Conservation (phyloP, 1,140 invertebrate genomes). For the Musca domestica region DNA sequence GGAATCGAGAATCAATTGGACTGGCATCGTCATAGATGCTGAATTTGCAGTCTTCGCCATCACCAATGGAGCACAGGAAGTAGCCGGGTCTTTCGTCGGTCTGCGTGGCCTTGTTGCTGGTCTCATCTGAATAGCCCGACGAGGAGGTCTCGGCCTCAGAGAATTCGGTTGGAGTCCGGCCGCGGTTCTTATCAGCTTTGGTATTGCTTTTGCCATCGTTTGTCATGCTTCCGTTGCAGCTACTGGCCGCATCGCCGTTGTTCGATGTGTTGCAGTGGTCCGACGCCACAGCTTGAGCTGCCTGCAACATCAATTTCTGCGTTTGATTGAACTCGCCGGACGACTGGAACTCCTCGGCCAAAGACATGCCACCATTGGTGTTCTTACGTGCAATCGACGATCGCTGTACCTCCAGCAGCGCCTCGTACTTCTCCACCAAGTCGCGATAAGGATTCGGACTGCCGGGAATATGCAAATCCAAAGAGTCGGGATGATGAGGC, state of each 20-base stretch:
- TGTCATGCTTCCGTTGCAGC: conserved; percentile 23
- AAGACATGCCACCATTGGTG: conserved; percentile 26
- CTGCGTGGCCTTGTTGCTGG: conserved; percentile 77
- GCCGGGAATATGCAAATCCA: conserved; percentile 31
- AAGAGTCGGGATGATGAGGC: conserved; percentile 29
- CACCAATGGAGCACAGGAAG: conserved; percentile 76
- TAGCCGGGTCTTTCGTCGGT: conserved; percentile 73
- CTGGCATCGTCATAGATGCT: conserved; percentile 81
- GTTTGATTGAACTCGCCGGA: conserved; percentile 28
- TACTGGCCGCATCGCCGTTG: conserved; percentile 15
- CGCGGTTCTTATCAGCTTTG: conserved; percentile 57
- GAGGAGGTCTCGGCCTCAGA: conserved; percentile 82
- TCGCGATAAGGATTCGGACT: conserved; percentile 71
- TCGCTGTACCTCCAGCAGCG: conserved; percentile 74
- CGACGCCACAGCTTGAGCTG: conserved; percentile 18
- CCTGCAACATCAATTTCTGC: conserved; percentile 24
- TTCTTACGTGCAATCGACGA: conserved; percentile 44
- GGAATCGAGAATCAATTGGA: conserved; percentile 75
- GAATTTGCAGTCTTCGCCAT: conserved; percentile 77
- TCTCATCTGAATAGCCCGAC: conserved; percentile 80
- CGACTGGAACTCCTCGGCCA: conserved; percentile 30
- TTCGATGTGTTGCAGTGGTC: conserved; percentile 25
- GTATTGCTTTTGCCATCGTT: conserved; percentile 10
- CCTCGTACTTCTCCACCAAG: conserved; percentile 86
- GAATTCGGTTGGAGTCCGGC: conserved; percentile 72